Evolutionary conservation across 2,888 invertebrate species (phyloP).

Genomic region (Troides helena): DNA sequence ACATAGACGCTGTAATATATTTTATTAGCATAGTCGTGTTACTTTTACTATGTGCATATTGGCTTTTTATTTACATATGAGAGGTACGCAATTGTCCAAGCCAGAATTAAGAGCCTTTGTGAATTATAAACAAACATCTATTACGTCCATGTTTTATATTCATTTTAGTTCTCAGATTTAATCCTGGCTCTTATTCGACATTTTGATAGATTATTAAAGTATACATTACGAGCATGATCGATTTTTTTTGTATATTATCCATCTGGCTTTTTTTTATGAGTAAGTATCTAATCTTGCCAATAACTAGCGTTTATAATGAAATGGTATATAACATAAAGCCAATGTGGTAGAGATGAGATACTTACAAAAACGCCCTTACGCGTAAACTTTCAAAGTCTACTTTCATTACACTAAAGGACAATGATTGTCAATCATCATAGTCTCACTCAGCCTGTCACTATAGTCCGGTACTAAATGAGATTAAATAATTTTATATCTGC

Average conservation of each 20-base stretch:
- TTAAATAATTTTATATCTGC: slow-evolving; percentile 5
- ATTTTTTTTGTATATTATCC: slow-evolving; percentile 8
- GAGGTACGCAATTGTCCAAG: slow-evolving; percentile 4
- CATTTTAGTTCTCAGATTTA: not conserved
- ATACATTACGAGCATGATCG: slow-evolving; percentile 9
- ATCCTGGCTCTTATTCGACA: slow-evolving; percentile 4
- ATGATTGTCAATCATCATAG: not conserved
- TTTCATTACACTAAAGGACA: slow-evolving; percentile 3
- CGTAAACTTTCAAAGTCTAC: slow-evolving; percentile 1
- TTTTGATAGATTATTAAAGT: not conserved
- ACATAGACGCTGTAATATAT: slow-evolving; percentile 55
- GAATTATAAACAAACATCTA: slow-evolving; percentile 1
- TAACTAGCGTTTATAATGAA: not conserved
- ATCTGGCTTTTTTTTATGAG: slow-evolving; percentile 5
- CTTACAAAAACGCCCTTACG: slow-evolving; percentile 16
- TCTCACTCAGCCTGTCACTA: slow-evolving; percentile 14
- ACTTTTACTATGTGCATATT: slow-evolving; percentile 18
- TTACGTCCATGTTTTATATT: not conserved
- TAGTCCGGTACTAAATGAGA: slow-evolving; percentile 6
- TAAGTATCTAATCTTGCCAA: slow-evolving; percentile 13
- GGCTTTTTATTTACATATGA: slow-evolving; percentile 9
- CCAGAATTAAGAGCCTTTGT: slow-evolving; percentile 9
- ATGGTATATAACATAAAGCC: not conserved
- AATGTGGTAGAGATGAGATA: slow-evolving; percentile 9
- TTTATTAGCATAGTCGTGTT: slow-evolving; percentile 47